Evolutionary conservation across 2,888 invertebrate genomes (phyloP).

Genomic region (Sinotaia quadrata): DNA sequence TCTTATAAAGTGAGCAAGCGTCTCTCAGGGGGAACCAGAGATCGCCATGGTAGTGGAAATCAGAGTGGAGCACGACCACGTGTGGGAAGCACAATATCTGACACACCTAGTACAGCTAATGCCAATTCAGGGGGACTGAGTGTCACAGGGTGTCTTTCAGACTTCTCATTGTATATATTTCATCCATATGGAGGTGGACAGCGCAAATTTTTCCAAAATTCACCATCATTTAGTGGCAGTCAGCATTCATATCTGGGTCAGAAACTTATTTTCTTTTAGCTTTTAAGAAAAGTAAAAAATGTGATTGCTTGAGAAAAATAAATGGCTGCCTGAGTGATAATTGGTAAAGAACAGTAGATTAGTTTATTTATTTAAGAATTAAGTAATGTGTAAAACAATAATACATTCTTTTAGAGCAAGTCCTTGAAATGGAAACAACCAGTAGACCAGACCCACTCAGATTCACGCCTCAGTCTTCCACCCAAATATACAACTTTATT

Average conservation of each 20-base stretch:
- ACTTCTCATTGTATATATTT: constrained; percentile 98
- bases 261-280: too few species aligned
- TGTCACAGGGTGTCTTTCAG: constrained; percentile 95
- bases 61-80: constrained; percentile 36
- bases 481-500: too few species aligned
- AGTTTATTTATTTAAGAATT: too few species aligned
- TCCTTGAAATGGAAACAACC: too few species aligned
- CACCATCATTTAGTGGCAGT: constrained; percentile 22
- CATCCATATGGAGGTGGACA: constrained; percentile 88
- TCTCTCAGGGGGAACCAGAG: background rate
- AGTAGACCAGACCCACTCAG: too few species aligned
- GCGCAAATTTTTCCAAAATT: constrained; percentile 59
- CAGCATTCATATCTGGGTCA: constrained; percentile 23
- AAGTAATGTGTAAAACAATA: too few species aligned
- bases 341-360: too few species aligned
- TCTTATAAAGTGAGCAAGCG: constrained; percentile 14
- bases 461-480: too few species aligned
- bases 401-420: too few species aligned
- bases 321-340: too few species aligned
- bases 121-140: constrained; percentile 82
- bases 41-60: constrained; percentile 50
- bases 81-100: constrained; percentile 48
- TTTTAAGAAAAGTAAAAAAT: too few species aligned
- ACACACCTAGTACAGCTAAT: constrained; percentile 32
- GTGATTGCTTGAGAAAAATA: too few species aligned